phyloP scores from a whole-genome alignment of 2,113 vertebrate species.

The Muntiacus muntjak region DNA sequence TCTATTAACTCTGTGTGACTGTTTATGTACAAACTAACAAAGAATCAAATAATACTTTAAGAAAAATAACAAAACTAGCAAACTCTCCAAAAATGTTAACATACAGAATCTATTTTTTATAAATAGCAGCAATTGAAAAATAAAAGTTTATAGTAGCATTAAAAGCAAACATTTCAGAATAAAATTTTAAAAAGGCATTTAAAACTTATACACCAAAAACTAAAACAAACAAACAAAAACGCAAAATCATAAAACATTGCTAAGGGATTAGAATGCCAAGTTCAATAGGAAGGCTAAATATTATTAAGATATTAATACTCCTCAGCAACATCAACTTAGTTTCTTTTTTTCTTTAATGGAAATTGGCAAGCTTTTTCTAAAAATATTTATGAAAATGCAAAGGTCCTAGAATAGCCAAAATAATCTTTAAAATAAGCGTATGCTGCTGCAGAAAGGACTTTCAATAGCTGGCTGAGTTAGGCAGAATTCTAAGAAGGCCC shows the following conservation, averaged over 20 bases:
- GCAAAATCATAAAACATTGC: background rate
- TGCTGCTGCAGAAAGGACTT: background rate
- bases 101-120: background rate
- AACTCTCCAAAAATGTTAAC: background rate
- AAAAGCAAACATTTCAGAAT: background rate
- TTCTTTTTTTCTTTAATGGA: background rate
- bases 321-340: background rate
- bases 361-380: background rate
- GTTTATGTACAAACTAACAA: background rate
- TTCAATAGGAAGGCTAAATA: background rate
- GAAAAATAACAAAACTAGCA: background rate
- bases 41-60: background rate
- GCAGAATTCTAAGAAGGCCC: background rate
- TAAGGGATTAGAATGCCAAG: background rate
- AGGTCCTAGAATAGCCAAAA: background rate
- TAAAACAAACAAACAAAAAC: background rate
- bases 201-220: background rate
- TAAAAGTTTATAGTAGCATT: background rate
- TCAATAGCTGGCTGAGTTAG: background rate
- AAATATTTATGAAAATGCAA: background rate
- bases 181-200: background rate
- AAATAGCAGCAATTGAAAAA: background rate
- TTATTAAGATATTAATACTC: background rate
- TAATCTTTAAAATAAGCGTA: background rate
- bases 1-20: background rate